These are phyloP conservation scores for Batillaria attramentaria DNA, from an alignment of 1,140 invertebrate species.

Conservation along the genomic window DNA sequence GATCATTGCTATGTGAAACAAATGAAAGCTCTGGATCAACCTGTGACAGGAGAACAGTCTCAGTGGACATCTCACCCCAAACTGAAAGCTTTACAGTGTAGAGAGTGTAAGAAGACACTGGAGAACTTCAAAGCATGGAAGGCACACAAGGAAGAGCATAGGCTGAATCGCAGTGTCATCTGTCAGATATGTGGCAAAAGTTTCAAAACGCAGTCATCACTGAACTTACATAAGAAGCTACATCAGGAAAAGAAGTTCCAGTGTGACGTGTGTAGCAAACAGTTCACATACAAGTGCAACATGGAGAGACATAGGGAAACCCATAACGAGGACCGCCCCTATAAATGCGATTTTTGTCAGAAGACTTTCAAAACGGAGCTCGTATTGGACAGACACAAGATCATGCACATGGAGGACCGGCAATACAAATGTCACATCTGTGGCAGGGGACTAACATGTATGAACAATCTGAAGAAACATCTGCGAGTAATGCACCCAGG, in stretches of 20 bases:
- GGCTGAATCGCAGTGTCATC: too few species aligned
- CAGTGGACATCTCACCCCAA: too few species aligned
- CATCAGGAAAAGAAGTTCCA: slow-evolving; percentile 5
- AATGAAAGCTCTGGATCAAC: background rate
- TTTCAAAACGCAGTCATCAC: background rate
- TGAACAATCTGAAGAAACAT: too few species aligned
- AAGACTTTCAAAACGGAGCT: slow-evolving; percentile 10
- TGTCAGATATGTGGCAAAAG: slow-evolving; percentile 17
- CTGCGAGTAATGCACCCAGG: too few species aligned
- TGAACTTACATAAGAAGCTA: background rate
- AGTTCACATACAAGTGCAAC: slow-evolving; percentile 31
- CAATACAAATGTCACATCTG: slow-evolving; percentile 7
- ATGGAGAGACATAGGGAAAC: slow-evolving; percentile 7
- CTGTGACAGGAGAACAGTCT: too few species aligned
- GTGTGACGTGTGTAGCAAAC: slow-evolving; percentile 2
- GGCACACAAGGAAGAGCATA: too few species aligned
- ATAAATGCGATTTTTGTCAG: slow-evolving; percentile 4
- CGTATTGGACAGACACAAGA: background rate
- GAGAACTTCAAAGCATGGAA: too few species aligned
- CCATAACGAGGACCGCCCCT: slow-evolving; percentile 10
- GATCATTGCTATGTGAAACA: background rate
- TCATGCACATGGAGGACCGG: background rate
- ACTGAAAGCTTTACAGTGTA: too few species aligned
- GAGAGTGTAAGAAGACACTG: too few species aligned
- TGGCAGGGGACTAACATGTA: slow-evolving; percentile 22